These are phyloP conservation scores for Spialia ferax DNA, from an alignment of 2,888 invertebrate species.

Conservation along the genomic window DNA sequence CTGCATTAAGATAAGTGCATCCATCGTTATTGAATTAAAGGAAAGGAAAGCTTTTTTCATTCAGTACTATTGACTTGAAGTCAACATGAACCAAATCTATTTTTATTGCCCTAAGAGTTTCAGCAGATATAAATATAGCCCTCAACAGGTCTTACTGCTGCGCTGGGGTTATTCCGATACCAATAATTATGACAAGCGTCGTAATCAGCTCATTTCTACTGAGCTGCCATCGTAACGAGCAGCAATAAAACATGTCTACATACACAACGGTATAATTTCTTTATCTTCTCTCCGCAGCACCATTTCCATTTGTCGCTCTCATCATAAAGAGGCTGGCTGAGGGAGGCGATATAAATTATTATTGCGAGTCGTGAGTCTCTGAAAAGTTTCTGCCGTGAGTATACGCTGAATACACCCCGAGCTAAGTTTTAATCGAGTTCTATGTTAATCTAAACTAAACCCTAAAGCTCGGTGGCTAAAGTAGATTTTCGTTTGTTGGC, in stretches of 20 bases:
- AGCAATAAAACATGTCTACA: conserved; percentile 60
- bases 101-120: not conserved
- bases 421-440: conserved; percentile 29
- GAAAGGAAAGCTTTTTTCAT: not conserved
- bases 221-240: conserved; percentile 47
- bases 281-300: conserved; percentile 73
- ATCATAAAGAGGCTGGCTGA: conserved; percentile 61
- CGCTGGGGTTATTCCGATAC: conserved; percentile 36
- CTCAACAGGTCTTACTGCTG: not conserved
- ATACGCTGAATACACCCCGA: conserved; percentile 35
- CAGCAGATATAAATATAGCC: conserved; percentile 7
- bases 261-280: conserved; percentile 73
- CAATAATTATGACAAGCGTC: conserved; percentile 47
- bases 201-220: conserved; percentile 45
- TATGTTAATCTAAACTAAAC: not conserved
- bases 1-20: no score
- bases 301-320: conserved; percentile 72
- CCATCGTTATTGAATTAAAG: not conserved
- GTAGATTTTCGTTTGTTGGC: not conserved
- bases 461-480: not conserved
- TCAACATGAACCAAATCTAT: not conserved
- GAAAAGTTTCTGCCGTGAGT: conserved; percentile 44
- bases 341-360: conserved; percentile 68
- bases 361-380: conserved; percentile 58
- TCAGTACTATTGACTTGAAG: not conserved